Percentiles rank a stretch among this genome's conserved stretches.
phyloP scores from a whole-genome alignment of 1,140 invertebrate genomes.

The Pemphigus obesinymphae region DNA sequence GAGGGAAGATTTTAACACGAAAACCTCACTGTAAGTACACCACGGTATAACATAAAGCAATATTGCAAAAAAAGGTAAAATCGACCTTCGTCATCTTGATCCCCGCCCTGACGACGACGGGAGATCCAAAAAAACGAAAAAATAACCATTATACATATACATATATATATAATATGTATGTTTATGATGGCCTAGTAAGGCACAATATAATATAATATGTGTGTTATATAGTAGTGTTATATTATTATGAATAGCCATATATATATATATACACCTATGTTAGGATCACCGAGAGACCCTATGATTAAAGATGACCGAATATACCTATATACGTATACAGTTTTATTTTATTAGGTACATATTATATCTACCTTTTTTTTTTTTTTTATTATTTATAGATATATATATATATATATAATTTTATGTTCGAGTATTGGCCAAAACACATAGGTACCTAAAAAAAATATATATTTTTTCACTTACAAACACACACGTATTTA shows the following conservation, averaged over 20 bases:
- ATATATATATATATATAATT: background rate
- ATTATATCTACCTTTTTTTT: background rate
- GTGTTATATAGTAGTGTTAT: background rate
- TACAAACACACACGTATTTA: too few relatives aligned
- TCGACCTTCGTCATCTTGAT: background rate
- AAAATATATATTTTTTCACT: background rate
- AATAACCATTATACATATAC: background rate
- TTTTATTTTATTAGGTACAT: background rate
- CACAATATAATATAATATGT: background rate
- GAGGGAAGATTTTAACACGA: background rate
- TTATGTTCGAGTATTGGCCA: background rate
- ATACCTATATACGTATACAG: too few relatives aligned
- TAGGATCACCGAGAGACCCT: background rate
- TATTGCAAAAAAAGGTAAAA: background rate
- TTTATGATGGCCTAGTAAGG: background rate
- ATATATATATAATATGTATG: background rate
- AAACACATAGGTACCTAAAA: background rate
- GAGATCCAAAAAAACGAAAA: background rate
- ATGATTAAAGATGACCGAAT: constrained; percentile 10
- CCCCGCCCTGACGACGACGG: background rate
- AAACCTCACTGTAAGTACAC: background rate
- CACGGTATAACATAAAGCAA: background rate
- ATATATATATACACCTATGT: background rate
- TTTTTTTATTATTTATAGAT: background rate
- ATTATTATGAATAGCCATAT: background rate